These are phyloP conservation scores for Plodia interpunctella DNA, from an alignment of 1,140 invertebrate genomes.

Conservation along the genomic window DNA sequence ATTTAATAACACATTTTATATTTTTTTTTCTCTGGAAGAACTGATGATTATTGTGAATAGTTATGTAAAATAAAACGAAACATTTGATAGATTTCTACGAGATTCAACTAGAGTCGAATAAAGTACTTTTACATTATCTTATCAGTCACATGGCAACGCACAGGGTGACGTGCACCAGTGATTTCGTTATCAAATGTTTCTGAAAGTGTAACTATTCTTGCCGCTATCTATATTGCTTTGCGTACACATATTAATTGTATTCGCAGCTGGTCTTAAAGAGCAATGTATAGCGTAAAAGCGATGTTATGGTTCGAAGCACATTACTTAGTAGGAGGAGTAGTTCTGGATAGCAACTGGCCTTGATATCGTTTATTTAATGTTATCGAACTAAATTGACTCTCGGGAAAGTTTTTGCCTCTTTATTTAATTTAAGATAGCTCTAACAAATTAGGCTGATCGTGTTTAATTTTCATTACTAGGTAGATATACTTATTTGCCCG, in stretches of 20 bases:
- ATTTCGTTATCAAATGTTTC: slow-evolving; percentile 30
- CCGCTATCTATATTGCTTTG: slow-evolving; percentile 20
- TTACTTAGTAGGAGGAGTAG: neutral
- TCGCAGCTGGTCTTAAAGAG: slow-evolving; percentile 10
- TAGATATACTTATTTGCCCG: neutral
- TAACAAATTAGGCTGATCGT: neutral
- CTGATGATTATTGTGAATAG: neutral
- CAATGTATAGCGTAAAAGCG: slow-evolving; percentile 15
- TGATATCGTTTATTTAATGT: slow-evolving; percentile 54
- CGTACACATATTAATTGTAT: slow-evolving; percentile 10
- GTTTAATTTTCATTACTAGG: neutral
- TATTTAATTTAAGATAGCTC: slow-evolving; percentile 13
- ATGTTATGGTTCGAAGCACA: neutral
- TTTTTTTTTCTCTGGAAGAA: neutral
- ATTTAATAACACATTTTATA: no score
- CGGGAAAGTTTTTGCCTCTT: slow-evolving; percentile 42
- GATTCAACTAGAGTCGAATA: slow-evolving; percentile 24
- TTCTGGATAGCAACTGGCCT: slow-evolving; percentile 46
- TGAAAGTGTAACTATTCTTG: slow-evolving; percentile 14
- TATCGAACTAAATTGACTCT: slow-evolving; percentile 54
- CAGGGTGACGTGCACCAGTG: slow-evolving; percentile 28
- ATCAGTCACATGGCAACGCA: slow-evolving; percentile 31
- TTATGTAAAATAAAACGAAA: neutral
- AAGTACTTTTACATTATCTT: slow-evolving; percentile 30
- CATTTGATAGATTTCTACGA: neutral